These are phyloP conservation scores for Meandrina meandrites DNA, from an alignment of 92 coral and sea anemone species.

Conservation along the genomic window DNA sequence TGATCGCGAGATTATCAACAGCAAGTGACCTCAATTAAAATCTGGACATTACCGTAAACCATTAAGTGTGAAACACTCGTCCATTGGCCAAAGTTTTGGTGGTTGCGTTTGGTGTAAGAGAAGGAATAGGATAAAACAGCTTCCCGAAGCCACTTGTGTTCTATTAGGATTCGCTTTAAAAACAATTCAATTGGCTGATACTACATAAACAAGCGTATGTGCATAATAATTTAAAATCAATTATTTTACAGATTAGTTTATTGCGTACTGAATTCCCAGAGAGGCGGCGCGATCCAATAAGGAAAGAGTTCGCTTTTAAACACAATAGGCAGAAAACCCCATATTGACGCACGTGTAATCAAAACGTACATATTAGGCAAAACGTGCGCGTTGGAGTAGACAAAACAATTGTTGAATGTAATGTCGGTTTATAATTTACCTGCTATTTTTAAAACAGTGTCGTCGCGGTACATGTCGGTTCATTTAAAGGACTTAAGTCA, in stretches of 20 bases:
- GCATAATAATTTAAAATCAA: slow-evolving; percentile 2
- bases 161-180: not conserved
- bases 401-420: not conserved
- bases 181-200: not conserved
- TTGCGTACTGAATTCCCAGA: not conserved
- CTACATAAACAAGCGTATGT: not conserved
- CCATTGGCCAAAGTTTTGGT: not conserved
- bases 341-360: not conserved
- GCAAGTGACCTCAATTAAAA: not conserved
- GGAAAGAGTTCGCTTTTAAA: not conserved
- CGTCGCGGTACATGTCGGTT: not conserved
- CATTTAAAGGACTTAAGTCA: not conserved
- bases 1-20: not conserved
- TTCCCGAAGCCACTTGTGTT: not conserved
- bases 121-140: not conserved
- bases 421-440: not conserved
- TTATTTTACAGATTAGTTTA: not conserved
- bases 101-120: not conserved
- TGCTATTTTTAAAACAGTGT: not conserved
- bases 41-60: not conserved
- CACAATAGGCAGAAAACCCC: not conserved
- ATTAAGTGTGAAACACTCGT: not conserved
- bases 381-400: not conserved
- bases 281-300: slow-evolving; percentile 21
- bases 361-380: not conserved